These are phyloP conservation scores for Phenganax subtilis DNA, from an alignment of 92 coral and sea anemone species.

Conservation along the genomic window DNA sequence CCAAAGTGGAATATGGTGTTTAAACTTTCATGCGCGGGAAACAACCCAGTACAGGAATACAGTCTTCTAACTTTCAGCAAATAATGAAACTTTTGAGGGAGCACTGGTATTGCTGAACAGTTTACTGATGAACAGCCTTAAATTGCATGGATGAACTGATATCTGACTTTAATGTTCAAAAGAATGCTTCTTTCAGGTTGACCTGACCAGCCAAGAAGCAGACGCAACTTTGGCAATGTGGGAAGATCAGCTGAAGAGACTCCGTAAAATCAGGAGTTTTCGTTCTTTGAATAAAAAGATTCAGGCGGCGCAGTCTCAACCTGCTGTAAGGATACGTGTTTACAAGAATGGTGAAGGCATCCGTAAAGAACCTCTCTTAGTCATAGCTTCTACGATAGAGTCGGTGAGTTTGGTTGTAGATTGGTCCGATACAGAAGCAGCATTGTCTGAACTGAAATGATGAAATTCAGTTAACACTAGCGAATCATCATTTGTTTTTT, in stretches of 20 bases:
- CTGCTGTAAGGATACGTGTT: slow-evolving; percentile 86
- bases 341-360: slow-evolving; percentile 88
- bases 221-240: slow-evolving; percentile 87
- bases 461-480: no score
- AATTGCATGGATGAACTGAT: background rate
- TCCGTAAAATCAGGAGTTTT: slow-evolving; percentile 71
- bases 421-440: background rate
- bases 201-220: slow-evolving; percentile 81
- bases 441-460: no score
- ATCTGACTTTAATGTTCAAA: background rate
- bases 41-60: no score
- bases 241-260: slow-evolving; percentile 85
- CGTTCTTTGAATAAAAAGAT: slow-evolving; percentile 83
- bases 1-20: no score
- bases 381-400: slow-evolving; percentile 78
- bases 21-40: no score
- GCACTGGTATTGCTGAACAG: no score
- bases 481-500: no score
- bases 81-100: no score
- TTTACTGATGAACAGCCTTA: no score
- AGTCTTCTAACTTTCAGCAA: no score
- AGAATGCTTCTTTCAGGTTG: slow-evolving; percentile 54
- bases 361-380: slow-evolving; percentile 58
- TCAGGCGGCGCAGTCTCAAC: slow-evolving; percentile 82
- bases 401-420: slow-evolving; percentile 58